Conservation (phyloP, 2,797 vertebrate species). For the Telmatherina bonti region DNA sequence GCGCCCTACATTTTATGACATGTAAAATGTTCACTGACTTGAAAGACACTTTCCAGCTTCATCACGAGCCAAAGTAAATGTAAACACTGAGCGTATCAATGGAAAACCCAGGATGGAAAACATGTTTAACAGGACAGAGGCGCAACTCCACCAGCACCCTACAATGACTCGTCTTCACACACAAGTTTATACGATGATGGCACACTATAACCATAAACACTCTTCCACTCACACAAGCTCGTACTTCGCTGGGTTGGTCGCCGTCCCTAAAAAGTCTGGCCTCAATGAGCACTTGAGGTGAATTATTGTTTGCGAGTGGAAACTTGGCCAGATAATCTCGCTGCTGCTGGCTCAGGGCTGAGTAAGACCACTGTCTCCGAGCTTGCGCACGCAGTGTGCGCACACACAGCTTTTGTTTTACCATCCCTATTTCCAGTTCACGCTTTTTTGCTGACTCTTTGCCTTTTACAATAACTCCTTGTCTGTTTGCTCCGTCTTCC, state of each 20-base stretch:
- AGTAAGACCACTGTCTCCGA: conserved; percentile 81
- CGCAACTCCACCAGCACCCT: conserved; percentile 31
- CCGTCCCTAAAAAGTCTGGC: conserved; percentile 60
- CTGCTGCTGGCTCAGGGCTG: conserved; percentile 79
- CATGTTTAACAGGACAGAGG: conserved; percentile 49
- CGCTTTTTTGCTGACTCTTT: conserved; percentile 68
- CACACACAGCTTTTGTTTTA: conserved; percentile 65
- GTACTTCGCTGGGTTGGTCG: conserved; percentile 65
- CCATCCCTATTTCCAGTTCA: conserved; percentile 66
- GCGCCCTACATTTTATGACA: conserved; percentile 74
- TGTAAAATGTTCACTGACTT: conserved; percentile 78
- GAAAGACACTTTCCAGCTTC: conserved; percentile 75
- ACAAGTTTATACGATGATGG: conserved; percentile 37
- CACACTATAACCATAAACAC: conserved; percentile 50
- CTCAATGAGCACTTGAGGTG: conserved; percentile 81
- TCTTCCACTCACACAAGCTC: conserved; percentile 47
- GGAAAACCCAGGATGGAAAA: conserved; percentile 78
- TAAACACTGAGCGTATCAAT: conserved; percentile 79
- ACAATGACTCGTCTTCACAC: conserved; percentile 41
- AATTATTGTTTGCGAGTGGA: conserved; percentile 87
- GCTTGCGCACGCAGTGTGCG: conserved; percentile 21
- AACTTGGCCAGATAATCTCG: conserved; percentile 82
- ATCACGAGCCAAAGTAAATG: conserved; percentile 54
- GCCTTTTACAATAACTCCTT: conserved; percentile 58
- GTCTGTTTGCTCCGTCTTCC: conserved; percentile 41